Conservation (phyloP, 2,113 vertebrate species). For the Rhynchomys soricoides region DNA sequence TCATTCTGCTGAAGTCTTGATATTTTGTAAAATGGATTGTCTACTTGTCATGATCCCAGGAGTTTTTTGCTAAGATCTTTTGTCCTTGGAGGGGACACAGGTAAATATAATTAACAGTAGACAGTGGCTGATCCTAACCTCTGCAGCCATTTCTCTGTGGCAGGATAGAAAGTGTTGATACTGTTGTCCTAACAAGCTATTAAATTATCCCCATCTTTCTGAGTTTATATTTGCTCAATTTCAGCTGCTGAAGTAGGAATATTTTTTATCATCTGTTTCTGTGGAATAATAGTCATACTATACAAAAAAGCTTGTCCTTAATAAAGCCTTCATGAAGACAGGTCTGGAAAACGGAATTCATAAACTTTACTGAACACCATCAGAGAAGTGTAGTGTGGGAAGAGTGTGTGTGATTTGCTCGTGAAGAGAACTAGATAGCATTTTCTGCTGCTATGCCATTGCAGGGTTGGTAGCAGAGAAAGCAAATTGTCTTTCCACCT, state of each 20-base stretch:
- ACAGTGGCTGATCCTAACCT: neutral
- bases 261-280: conserved; percentile 22
- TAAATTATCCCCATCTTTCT: neutral
- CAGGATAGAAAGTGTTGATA: neutral
- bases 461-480: neutral
- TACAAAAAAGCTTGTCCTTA: conserved; percentile 20
- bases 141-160: neutral
- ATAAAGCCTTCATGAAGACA: conserved; percentile 14
- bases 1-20: neutral
- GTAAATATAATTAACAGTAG: neutral
- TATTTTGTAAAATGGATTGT: conserved; percentile 37
- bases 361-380: conserved; percentile 22
- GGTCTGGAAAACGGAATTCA: conserved; percentile 25
- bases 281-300: neutral
- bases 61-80: conserved; percentile 40
- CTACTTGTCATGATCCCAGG: neutral
- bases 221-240: conserved; percentile 38
- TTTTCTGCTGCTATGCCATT: neutral
- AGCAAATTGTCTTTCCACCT: neutral
- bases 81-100: neutral
- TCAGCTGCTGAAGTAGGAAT: neutral
- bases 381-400: neutral
- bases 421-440: neutral
- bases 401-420: neutral
- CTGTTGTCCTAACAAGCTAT: neutral